Evolutionary conservation across 2,888 invertebrate genomes (phyloP).

Genomic region (Drosophila acutilabella): DNA sequence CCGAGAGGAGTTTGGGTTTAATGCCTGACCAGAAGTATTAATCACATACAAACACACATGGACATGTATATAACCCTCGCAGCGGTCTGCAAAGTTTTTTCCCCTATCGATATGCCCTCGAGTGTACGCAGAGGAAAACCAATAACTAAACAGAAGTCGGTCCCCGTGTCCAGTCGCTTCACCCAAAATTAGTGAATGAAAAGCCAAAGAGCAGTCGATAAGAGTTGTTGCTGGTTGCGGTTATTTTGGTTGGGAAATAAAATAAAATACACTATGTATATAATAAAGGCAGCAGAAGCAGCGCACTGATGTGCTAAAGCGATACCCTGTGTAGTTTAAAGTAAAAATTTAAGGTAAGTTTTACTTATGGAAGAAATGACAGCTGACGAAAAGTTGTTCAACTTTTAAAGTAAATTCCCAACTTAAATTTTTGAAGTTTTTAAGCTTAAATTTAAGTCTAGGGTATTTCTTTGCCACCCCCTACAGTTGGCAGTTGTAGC

Average conservation of each 20-base stretch:
- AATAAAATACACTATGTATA: slow-evolving; percentile 29
- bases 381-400: too few species aligned
- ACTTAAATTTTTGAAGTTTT: background rate
- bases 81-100: slow-evolving; percentile 72
- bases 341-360: background rate
- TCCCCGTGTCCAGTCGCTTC: slow-evolving; percentile 13
- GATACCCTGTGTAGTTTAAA: background rate
- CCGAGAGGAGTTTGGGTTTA: slow-evolving; percentile 58
- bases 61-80: slow-evolving; percentile 25
- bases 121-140: slow-evolving; percentile 56
- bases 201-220: slow-evolving; percentile 56
- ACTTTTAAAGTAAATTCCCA: background rate
- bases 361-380: too few species aligned
- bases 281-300: slow-evolving; percentile 2
- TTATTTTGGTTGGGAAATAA: slow-evolving; percentile 33
- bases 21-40: slow-evolving; percentile 78
- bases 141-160: slow-evolving; percentile 66
- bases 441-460: background rate
- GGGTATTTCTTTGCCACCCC: slow-evolving; percentile 17
- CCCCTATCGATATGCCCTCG: slow-evolving; percentile 63
- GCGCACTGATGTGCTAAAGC: background rate
- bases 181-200: slow-evolving; percentile 75
- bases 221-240: slow-evolving; percentile 46
- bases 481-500: slow-evolving; percentile 49
- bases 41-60: slow-evolving; percentile 63